Evolutionary conservation across 2,797 vertebrate genomes (phyloP), one percentile per base, ranked within the genome.

Genomic region (Synanceia verrucosa): DNA sequence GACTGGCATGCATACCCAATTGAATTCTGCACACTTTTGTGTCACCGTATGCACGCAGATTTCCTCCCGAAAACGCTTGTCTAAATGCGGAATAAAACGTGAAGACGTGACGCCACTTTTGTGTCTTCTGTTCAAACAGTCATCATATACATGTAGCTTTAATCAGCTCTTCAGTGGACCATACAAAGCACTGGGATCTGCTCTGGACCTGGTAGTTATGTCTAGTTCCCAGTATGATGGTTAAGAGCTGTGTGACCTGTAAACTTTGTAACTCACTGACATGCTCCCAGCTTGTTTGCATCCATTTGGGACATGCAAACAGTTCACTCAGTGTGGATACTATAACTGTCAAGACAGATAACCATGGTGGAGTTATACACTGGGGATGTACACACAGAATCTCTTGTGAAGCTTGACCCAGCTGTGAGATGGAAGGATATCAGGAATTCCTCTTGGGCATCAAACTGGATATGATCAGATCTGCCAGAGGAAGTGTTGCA

Each of bases 281-380:
- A 57, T 63, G 65, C 18, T 47, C 19, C 53, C 26, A 29, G 37
- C 8, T 53, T 46, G 39, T 75, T 33, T 39, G 48, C 16, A 53
- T 46, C 24, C 14, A 14, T 52, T 21, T 50, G 29, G 33, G 21
- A 33, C 33, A 1, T 37, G 47, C 6, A 37, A 14, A 51, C 26
- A n/a, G 14, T n/a, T 33, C n/a, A 8, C 12, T 47, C 23, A 14
- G 39, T 13, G 2, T 19, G 37, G 21, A 44, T 16, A 44, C 29
- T 24, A 52, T 43, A 37, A 28, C 60, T 8, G 21, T 48, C 31
- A 48, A 4, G 31, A 51, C 33, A 5, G 47, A 51, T 41, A 28
- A 63, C 16, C 46, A 2, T n/a, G 18, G 14, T 37, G 23, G 5
- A 19, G 46, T 36, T 16, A 46, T 13, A 37, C 7, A 9, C 31